Evolutionary conservation across 92 coral and sea anemone species (phyloP).

Genomic region (Isaurus tuberculatus): DNA sequence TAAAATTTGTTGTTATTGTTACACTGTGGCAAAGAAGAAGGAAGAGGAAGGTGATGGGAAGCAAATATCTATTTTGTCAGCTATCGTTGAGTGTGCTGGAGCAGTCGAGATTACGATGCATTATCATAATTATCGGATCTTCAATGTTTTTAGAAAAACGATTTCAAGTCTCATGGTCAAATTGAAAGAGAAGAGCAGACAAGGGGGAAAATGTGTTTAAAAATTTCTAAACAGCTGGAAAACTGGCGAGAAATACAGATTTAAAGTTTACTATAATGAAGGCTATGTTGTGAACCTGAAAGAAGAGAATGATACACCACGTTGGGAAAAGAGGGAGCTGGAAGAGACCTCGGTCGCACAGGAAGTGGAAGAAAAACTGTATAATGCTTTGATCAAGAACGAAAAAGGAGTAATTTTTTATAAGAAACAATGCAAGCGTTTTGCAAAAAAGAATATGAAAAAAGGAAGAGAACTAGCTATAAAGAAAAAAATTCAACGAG

Average conservation of each 20-base stretch:
- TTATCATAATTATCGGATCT: neutral
- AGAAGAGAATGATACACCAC: neutral
- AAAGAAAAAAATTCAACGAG: conserved; percentile 38
- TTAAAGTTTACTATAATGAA: neutral
- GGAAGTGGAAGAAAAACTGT: conserved; percentile 7
- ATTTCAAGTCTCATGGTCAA: neutral
- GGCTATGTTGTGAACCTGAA: neutral
- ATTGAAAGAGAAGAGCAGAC: neutral
- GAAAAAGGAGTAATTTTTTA: conserved; percentile 6
- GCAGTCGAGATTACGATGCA: neutral
- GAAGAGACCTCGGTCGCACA: neutral
- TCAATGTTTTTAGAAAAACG: neutral
- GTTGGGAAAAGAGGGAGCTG: neutral
- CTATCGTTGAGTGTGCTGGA: conserved; percentile 12
- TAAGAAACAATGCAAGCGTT: conserved; percentile 36
- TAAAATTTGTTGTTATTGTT: no score
- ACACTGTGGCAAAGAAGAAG: conserved; percentile 1
- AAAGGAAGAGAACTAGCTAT: conserved; percentile 54
- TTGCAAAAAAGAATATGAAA: conserved; percentile 41
- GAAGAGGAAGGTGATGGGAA: neutral
- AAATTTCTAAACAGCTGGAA: neutral
- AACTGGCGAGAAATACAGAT: conserved; percentile 8
- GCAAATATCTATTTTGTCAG: neutral
- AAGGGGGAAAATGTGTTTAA: neutral
- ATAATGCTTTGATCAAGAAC: conserved; percentile 11